phyloP scores from a whole-genome alignment of 2,888 invertebrate genomes.

The Caenorhabditis becei region DNA sequence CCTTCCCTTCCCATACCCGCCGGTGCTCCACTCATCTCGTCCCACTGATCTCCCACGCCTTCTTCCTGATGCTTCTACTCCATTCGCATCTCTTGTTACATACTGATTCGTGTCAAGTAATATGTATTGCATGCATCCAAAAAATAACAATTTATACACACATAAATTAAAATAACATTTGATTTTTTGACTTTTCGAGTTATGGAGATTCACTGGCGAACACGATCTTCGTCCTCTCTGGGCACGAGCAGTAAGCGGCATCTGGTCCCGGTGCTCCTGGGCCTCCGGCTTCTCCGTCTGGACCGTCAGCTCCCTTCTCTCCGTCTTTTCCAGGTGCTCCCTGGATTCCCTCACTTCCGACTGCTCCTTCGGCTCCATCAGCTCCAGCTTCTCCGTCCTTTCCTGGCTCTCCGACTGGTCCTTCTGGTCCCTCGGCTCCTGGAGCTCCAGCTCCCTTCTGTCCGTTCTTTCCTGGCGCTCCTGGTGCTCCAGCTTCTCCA shows the following conservation, averaged over 20 bases:
- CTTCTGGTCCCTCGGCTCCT: conserved; percentile 44
- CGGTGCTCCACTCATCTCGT: conserved; percentile 10
- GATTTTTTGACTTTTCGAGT: background rate
- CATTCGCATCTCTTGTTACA: conserved; percentile 1
- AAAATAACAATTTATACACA: conserved; percentile 30
- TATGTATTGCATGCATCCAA: background rate
- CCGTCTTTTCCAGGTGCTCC: conserved; percentile 59
- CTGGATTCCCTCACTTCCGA: conserved; percentile 54
- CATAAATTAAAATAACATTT: conserved; percentile 23
- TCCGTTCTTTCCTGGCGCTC: conserved; percentile 58
- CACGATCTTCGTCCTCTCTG: conserved; percentile 44
- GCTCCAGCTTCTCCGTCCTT: conserved; percentile 36
- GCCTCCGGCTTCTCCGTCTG: conserved; percentile 32
- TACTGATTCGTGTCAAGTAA: conserved; percentile 27
- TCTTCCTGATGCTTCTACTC: conserved; percentile 23
- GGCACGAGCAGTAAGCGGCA: conserved; percentile 56
- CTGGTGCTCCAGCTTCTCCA: conserved; percentile 44
- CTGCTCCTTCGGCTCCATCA: conserved; percentile 41
- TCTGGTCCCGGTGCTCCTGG: conserved; percentile 58
- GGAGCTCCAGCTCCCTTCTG: conserved; percentile 36
- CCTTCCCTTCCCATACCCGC: background rate
- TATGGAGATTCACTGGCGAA: conserved; percentile 50
- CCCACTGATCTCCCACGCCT: conserved; percentile 29
- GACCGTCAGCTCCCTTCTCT: conserved; percentile 47
- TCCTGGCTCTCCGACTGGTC: conserved; percentile 50